These are phyloP conservation scores for Hapalemur alaotrensis DNA, from an alignment of 2,797 vertebrate species.

Conservation along the genomic window DNA sequence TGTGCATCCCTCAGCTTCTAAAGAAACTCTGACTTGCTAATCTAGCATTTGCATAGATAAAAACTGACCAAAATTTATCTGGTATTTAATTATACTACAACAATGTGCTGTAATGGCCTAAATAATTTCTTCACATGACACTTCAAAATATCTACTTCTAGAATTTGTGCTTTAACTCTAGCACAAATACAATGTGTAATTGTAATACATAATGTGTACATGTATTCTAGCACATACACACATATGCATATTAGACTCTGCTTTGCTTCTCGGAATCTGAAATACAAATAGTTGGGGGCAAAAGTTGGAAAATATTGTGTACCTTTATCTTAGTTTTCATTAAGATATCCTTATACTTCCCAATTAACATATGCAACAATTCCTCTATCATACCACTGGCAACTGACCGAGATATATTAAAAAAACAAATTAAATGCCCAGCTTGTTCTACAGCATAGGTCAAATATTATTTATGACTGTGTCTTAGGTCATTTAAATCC, in stretches of 20 bases:
- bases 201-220: background rate
- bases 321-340: background rate
- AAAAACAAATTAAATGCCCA: background rate
- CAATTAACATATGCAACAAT: background rate
- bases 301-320: background rate
- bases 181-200: background rate
- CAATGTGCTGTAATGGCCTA: background rate
- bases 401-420: background rate
- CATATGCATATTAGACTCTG: background rate
- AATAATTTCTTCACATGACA: background rate
- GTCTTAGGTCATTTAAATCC: background rate
- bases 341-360: background rate
- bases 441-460: background rate
- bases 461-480: background rate
- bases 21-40: background rate
- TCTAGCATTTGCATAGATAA: background rate
- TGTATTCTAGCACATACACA: background rate
- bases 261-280: background rate
- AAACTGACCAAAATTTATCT: background rate
- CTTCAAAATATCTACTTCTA: background rate
- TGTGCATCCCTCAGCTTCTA: background rate
- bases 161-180: background rate
- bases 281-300: background rate
- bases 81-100: background rate
- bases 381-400: background rate